Percentiles rank a stretch among this genome's conserved stretches.
These are phyloP conservation scores for Brienomyrus brachyistius DNA, from an alignment of 2,113 vertebrate species.

Conservation along the genomic window DNA sequence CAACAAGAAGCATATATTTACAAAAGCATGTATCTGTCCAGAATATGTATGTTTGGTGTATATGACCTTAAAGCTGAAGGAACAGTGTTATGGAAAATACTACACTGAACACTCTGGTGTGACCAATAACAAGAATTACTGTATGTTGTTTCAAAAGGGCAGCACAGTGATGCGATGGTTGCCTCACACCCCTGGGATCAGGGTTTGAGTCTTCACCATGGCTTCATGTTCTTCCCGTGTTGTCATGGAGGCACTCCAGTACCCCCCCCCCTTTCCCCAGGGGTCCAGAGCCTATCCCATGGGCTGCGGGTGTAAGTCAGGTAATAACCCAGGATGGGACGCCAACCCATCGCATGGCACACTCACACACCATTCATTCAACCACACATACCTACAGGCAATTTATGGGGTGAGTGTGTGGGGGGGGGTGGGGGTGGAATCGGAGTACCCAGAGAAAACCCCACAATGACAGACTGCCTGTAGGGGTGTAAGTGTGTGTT, in stretches of 20 bases:
- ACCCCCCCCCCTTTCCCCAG: background rate
- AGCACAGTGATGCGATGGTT: background rate
- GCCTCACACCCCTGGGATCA: background rate
- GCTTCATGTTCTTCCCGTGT: background rate
- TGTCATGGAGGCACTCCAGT: background rate
- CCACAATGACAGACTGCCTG: background rate
- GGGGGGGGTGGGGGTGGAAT: background rate
- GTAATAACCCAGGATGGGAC: background rate
- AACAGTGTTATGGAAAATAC: background rate
- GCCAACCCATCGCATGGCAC: background rate
- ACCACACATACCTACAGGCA: background rate
- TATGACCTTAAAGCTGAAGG: background rate
- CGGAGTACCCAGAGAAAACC: background rate
- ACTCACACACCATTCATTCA: background rate
- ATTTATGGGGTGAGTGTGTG: background rate
- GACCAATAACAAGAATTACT: background rate
- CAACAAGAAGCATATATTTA: background rate
- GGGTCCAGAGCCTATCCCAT: background rate
- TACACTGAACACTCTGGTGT: background rate
- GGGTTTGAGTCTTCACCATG: background rate
- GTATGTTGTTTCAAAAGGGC: background rate
- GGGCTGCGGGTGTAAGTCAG: background rate
- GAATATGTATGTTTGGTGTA: background rate
- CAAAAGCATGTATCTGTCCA: background rate
- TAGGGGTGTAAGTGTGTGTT: too few relatives aligned